A percentile compares a stretch with the other conserved stretches of the same genome.
phyloP scores from a whole-genome alignment of 2,113 vertebrate species.

The Rana temporaria region DNA sequence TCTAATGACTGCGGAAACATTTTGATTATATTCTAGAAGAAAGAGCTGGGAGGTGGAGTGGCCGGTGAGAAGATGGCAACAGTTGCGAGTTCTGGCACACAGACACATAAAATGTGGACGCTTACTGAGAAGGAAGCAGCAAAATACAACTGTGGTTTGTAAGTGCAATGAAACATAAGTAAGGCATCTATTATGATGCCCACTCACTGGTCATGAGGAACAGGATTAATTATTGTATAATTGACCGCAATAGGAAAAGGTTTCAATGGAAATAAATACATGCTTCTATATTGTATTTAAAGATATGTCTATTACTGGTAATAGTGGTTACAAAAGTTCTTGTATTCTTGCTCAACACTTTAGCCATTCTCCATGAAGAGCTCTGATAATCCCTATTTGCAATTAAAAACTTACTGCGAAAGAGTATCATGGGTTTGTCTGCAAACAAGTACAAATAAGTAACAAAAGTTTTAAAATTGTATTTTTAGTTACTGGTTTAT shows the following conservation, averaged over 20 bases:
- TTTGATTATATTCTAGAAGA: constrained; percentile 10
- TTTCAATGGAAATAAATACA: background rate
- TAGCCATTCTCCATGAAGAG: background rate
- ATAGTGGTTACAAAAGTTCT: background rate
- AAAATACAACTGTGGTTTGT: constrained; percentile 31
- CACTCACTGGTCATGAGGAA: constrained; percentile 19
- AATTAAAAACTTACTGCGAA: too few species aligned
- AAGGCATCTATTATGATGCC: constrained; percentile 21
- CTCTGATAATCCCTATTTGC: too few species aligned
- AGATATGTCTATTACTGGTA: constrained; percentile 27
- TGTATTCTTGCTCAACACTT: background rate
- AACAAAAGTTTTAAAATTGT: too few species aligned
- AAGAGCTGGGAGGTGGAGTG: constrained; percentile 2
- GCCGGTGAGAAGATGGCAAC: background rate
- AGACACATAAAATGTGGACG: constrained; percentile 7
- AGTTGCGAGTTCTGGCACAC: background rate
- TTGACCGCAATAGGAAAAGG: constrained; percentile 27
- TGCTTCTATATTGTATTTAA: constrained; percentile 23
- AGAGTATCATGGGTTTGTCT: too few species aligned
- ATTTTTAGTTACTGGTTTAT: too few species aligned
- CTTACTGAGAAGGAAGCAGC: constrained; percentile 18
- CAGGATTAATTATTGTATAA: constrained; percentile 22
- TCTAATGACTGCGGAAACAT: constrained; percentile 39
- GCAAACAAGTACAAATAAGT: too few species aligned
- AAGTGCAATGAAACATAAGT: constrained; percentile 34